Conservation (phyloP, 1,140 invertebrate genomes). For the Wasmannia auropunctata region DNA sequence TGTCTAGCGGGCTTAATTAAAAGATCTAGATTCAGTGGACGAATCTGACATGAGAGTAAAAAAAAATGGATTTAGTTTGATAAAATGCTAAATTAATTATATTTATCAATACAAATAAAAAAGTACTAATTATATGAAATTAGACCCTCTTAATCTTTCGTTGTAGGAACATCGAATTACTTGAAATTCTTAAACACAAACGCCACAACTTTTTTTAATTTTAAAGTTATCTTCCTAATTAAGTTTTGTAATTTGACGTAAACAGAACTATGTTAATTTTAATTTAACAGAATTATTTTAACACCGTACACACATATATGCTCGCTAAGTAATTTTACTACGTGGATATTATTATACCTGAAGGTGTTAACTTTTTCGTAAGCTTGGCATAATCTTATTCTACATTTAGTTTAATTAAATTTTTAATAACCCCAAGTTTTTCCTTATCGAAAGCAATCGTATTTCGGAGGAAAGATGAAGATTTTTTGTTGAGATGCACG, state of each 20-base stretch:
- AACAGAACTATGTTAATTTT: not conserved
- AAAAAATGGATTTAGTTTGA: conserved; percentile 7
- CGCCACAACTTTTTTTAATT: not conserved
- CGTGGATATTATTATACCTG: not conserved
- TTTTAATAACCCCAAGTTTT: not conserved
- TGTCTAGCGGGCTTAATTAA: conserved; percentile 30
- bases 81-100: not conserved
- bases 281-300: not conserved
- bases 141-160: not conserved
- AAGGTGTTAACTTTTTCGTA: not conserved
- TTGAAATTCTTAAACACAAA: not conserved
- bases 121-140: not conserved
- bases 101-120: not conserved
- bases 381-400: not conserved
- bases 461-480: conserved; percentile 39
- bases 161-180: not conserved
- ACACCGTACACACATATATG: not conserved
- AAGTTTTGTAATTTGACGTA: not conserved
- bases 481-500: conserved; percentile 25
- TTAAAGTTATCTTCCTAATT: not conserved
- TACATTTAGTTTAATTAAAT: not conserved
- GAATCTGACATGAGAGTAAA: not conserved
- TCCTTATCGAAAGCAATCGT: conserved; percentile 46
- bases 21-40: conserved; percentile 30
- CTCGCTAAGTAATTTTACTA: not conserved